Conservation (phyloP, 2,888 invertebrate species). For the Cephus nigrinus region DNA sequence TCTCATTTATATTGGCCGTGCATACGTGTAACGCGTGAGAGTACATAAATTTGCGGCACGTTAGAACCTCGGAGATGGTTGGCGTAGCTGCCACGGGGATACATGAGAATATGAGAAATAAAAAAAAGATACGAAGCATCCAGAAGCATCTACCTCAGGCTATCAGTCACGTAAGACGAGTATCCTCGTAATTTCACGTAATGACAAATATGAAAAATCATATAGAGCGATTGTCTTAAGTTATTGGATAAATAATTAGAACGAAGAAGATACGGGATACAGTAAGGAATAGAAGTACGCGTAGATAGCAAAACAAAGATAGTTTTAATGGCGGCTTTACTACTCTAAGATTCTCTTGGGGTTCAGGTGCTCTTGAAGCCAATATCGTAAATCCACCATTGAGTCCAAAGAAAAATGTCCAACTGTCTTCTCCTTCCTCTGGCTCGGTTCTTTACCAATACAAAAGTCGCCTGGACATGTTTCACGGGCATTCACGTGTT, state of each 20-base stretch:
- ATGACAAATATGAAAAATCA: no score
- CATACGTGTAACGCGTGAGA: constrained; percentile 16
- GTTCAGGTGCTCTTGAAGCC: constrained; percentile 59
- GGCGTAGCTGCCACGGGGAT: no score
- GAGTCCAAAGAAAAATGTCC: constrained; percentile 46
- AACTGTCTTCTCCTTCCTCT: constrained; percentile 24
- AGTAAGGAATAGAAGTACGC: neutral
- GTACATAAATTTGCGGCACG: constrained; percentile 54
- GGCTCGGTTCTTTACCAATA: neutral
- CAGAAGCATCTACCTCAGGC: no score
- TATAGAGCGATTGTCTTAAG: no score
- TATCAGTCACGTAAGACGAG: no score
- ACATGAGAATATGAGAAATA: no score
- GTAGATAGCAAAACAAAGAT: no score
- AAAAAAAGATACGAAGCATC: no score
- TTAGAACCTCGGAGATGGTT: constrained; percentile 34
- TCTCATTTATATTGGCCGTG: constrained; percentile 58
- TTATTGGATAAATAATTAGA: neutral
- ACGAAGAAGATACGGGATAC: constrained; percentile 6
- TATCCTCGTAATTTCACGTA: no score
- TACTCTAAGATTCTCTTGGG: constrained; percentile 25
- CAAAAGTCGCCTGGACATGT: no score
- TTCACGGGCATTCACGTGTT: no score
- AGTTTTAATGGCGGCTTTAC: no score
- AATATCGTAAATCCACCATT: constrained; percentile 60